These are phyloP conservation scores for Peromyscus melanophrys DNA, from an alignment of 2,797 vertebrate species.

Conservation along the genomic window DNA sequence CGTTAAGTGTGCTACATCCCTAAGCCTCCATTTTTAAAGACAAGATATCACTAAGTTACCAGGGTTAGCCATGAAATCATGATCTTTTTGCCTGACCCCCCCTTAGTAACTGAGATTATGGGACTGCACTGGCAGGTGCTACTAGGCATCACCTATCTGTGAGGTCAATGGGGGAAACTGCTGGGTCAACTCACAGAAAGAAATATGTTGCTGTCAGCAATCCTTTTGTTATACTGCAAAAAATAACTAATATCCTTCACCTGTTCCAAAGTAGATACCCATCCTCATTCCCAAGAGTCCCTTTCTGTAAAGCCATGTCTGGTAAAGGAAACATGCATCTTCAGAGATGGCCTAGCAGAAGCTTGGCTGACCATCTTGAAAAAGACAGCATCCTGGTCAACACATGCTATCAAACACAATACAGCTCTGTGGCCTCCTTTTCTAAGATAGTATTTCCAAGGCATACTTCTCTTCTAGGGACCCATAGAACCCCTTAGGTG, in stretches of 20 bases:
- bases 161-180: not conserved
- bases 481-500: not conserved
- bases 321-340: not conserved
- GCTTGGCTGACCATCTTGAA: not conserved
- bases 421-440: slow-evolving; percentile 12
- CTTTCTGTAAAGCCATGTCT: not conserved
- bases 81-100: not conserved
- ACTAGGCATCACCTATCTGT: not conserved
- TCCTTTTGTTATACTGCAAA: not conserved
- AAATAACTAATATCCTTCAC: not conserved
- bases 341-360: not conserved
- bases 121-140: not conserved
- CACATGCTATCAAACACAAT: not conserved
- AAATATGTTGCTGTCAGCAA: not conserved
- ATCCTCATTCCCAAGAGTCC: not conserved
- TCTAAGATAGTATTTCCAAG: not conserved
- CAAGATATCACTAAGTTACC: not conserved
- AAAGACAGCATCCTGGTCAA: not conserved
- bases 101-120: not conserved
- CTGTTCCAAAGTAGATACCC: not conserved
- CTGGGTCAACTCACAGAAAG: not conserved
- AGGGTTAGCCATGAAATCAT: not conserved
- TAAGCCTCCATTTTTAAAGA: not conserved
- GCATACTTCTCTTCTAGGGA: not conserved
- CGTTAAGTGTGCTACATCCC: not conserved